Evolutionary conservation across 2,113 vertebrate genomes (phyloP).

Genomic region (Riparia riparia): DNA sequence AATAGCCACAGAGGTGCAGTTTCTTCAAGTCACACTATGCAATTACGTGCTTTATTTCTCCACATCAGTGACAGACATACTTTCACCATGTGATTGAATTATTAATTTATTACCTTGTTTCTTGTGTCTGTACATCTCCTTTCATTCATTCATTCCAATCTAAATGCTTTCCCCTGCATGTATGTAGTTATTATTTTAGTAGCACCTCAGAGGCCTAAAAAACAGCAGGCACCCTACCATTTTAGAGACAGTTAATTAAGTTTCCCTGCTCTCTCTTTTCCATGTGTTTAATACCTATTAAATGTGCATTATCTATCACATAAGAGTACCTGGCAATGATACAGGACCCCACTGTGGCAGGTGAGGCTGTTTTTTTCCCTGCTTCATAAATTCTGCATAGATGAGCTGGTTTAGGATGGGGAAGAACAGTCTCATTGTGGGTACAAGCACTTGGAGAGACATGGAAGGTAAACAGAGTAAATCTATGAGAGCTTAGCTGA

Average conservation of each 20-base stretch:
- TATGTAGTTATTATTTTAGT: neutral
- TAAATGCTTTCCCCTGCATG: neutral
- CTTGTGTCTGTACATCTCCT: neutral
- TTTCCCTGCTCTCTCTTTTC: neutral
- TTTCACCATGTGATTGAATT: neutral
- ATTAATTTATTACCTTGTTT: neutral
- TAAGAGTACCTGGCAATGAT: neutral
- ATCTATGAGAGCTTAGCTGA: neutral
- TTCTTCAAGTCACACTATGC: neutral
- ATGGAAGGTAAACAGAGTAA: neutral
- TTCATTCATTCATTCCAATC: neutral
- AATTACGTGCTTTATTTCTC: neutral
- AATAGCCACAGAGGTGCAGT: neutral
- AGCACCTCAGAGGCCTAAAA: neutral
- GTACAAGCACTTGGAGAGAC: neutral
- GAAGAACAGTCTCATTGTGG: neutral
- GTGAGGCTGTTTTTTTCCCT: neutral
- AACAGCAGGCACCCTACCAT: neutral
- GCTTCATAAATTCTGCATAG: neutral
- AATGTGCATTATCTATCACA: neutral
- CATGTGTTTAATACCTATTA: conserved; percentile 11
- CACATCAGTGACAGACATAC: neutral
- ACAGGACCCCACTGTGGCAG: neutral
- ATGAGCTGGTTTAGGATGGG: neutral
- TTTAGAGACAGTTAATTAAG: conserved; percentile 29